phyloP scores from a whole-genome alignment of 2,797 vertebrate genomes.

The Sebastes hubbsi region DNA sequence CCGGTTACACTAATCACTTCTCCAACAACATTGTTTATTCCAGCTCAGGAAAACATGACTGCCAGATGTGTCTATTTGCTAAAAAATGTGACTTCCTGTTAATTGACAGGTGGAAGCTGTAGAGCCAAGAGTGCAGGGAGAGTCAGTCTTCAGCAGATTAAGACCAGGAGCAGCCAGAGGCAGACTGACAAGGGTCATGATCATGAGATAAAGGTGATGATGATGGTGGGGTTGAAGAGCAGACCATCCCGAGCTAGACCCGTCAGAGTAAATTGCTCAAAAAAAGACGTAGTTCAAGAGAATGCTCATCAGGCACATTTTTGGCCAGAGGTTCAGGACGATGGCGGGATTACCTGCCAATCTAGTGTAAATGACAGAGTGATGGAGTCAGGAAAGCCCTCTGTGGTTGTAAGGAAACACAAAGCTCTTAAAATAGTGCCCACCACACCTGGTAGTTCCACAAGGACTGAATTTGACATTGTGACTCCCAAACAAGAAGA shows the following conservation, averaged over 20 bases:
- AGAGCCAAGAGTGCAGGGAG: constrained; percentile 12
- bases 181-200: not conserved
- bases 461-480: constrained; percentile 32
- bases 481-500: constrained; percentile 28
- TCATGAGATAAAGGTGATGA: not conserved
- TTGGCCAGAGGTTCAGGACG: not conserved
- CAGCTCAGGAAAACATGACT: not conserved
- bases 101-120: constrained; percentile 44
- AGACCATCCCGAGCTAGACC: not conserved
- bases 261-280: not conserved
- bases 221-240: not conserved
- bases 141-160: constrained; percentile 5
- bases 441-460: not conserved
- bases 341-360: not conserved
- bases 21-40: not conserved
- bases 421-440: not conserved
- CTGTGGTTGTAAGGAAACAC: not conserved
- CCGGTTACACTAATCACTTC: not conserved
- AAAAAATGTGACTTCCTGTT: constrained; percentile 18
- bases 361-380: not conserved
- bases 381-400: not conserved
- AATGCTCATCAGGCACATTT: not conserved
- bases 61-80: not conserved
- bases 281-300: not conserved
- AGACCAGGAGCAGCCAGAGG: constrained; percentile 28